Percentiles rank a stretch among this genome's conserved stretches.
phyloP scores from a whole-genome alignment of 2,888 invertebrate genomes.

The Cacoxenus indagator region DNA sequence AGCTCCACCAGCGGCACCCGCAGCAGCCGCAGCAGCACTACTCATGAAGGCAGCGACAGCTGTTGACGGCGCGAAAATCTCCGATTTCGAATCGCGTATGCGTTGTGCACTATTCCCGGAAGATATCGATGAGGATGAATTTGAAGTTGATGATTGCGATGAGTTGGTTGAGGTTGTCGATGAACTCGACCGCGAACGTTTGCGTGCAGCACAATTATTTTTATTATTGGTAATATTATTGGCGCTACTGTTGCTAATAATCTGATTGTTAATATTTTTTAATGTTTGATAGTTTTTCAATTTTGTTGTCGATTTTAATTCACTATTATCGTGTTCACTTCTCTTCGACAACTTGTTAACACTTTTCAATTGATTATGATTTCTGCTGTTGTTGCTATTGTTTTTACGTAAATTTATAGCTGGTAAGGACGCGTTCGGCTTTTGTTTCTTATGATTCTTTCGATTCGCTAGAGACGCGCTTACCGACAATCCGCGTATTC shows the following conservation, averaged over 20 bases:
- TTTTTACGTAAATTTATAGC: conserved; percentile 14
- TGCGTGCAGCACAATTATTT: neutral
- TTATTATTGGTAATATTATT: conserved; percentile 34
- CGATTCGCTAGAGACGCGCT: neutral
- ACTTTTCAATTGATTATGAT: conserved; percentile 1
- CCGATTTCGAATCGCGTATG: conserved; percentile 26
- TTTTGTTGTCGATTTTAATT: conserved; percentile 23
- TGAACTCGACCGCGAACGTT: conserved; percentile 10
- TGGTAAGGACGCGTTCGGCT: conserved; percentile 20
- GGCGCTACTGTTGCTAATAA: too few species aligned
- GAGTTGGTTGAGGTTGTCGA: conserved; percentile 8
- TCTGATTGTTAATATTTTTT: conserved; percentile 36
- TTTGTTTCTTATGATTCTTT: neutral
- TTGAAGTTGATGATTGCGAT: neutral
- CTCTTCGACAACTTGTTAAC: neutral
- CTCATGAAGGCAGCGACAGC: conserved; percentile 77
- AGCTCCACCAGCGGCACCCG: conserved; percentile 84
- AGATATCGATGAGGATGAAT: neutral
- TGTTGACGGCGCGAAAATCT: conserved; percentile 39
- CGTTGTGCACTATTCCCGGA: neutral
- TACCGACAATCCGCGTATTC: neutral
- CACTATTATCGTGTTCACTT: neutral
- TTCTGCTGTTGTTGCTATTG: conserved; percentile 18
- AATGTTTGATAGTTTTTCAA: conserved; percentile 25
- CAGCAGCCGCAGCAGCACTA: conserved; percentile 78